Evolutionary conservation across 2,113 vertebrate species (phyloP), one percentile per base, ranked within the genome.

Genomic region (Suricata suricatta): DNA sequence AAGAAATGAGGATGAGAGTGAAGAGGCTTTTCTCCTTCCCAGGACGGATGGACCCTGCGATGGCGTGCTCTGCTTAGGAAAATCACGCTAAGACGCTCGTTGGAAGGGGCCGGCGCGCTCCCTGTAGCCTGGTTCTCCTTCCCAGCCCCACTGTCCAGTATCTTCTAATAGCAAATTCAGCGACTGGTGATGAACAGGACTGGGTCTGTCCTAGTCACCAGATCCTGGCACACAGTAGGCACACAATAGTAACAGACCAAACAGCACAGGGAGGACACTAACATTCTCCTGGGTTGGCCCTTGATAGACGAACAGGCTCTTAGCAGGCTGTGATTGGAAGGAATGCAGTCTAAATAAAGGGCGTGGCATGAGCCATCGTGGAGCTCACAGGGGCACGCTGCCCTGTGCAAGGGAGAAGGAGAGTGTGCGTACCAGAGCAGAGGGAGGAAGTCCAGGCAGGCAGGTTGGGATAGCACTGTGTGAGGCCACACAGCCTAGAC

Each of bases 401-500:
- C 2, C 0, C 11, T 3, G 6, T 0, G 3, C 27, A 7, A 25
- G 47, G 50, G 50, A 44, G n/a, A 0, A 5, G 27, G 13, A 2
- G 41, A 23, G 7, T 1, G 21, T 2, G 0, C 4, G 1, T 2
- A 3, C 27, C 38, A 13, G 68, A 71, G 72, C 33, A 29, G 16
- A 60, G 15, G 50, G 60, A 31, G 44, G 41, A 38, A 19, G 2
- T 15, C 35, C 27, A 8, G 35, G 44, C 9, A 2, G 38, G 64
- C 1, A 23, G 3, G 11, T 2, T 27, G 23, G n/a, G 25, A 9
- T 1, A 5, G 7, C 3, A 1, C 0, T 0, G 0, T 0, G 0
- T 11, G 44, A 71, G 50, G 54, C 52, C 41, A 52, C 1, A 23
- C 13, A 5, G 3, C 21, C 31, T n/a, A 27, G 69, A 44, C 16